Percentiles rank a stretch among this genome's conserved stretches.
These are phyloP conservation scores for honey bee (Apis mellifera) DNA, from an alignment of 1,140 invertebrate genomes.

Conservation along the genomic window Amel_HAv3.1 CM009941.2:13289001-13289500, in stretches of 20 bases:
- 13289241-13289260: constrained; percentile 5
- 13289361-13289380: background rate
- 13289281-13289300: constrained; percentile 33
- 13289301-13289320: background rate
- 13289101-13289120: constrained; percentile 62
- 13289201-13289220: background rate
- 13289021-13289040: constrained; percentile 43
- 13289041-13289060: constrained; percentile 19
- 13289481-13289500: background rate
- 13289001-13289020: constrained; percentile 11
- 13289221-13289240: background rate
- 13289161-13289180: constrained; percentile 45
- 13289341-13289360: constrained; percentile 43
- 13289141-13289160: constrained; percentile 49
- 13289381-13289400: background rate
- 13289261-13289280: constrained; percentile 1
- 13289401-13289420: background rate
- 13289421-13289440: background rate
- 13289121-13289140: constrained; percentile 79
- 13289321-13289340: constrained; percentile 36
- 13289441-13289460: too few species aligned
- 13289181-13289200: background rate
- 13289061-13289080: constrained; percentile 39
- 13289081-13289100: constrained; percentile 30
- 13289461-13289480: too few species aligned